Evolutionary conservation across 1,140 invertebrate species (phyloP).

Genomic region (Drosophila erecta): DNA sequence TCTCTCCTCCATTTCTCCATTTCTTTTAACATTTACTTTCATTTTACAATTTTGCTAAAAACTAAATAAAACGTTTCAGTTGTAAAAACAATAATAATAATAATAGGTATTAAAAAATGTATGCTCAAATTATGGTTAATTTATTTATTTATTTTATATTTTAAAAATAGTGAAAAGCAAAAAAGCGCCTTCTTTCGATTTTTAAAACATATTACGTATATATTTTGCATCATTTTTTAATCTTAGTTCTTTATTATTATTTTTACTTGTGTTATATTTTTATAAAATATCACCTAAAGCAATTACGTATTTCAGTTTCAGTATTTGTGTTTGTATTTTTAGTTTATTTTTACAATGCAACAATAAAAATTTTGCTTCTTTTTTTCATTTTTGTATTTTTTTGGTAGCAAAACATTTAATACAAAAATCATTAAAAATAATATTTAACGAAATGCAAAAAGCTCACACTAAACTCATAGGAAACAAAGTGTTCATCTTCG

Average conservation of each 20-base stretch:
- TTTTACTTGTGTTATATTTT: constrained; percentile 80
- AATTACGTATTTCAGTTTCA: constrained; percentile 85
- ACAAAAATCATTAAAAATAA: constrained; percentile 66
- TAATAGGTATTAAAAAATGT: constrained; percentile 57
- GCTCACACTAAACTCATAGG: constrained; percentile 66
- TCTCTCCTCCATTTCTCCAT: constrained; percentile 33
- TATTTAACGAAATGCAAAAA: constrained; percentile 79
- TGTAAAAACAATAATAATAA: constrained; percentile 74
- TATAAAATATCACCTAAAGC: constrained; percentile 84
- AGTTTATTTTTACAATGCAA: constrained; percentile 75
- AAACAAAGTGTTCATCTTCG: constrained; percentile 61
- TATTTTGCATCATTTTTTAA: constrained; percentile 57
- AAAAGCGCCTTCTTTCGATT: constrained; percentile 53
- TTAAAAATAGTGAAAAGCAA: constrained; percentile 57
- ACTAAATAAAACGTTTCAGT: constrained; percentile 79
- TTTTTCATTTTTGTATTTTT: constrained; percentile 41
- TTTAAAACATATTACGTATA: constrained; percentile 77
- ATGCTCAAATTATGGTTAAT: constrained; percentile 60
- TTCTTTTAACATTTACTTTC: constrained; percentile 65
- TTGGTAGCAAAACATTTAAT: constrained; percentile 66
- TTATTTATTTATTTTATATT: constrained; percentile 47
- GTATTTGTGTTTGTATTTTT: constrained; percentile 60
- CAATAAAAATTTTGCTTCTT: constrained; percentile 65
- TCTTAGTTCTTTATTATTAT: constrained; percentile 51
- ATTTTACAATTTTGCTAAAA: constrained; percentile 84